Evolutionary conservation across 2,113 vertebrate species (phyloP).

Genomic region (Mastomys coucha): DNA sequence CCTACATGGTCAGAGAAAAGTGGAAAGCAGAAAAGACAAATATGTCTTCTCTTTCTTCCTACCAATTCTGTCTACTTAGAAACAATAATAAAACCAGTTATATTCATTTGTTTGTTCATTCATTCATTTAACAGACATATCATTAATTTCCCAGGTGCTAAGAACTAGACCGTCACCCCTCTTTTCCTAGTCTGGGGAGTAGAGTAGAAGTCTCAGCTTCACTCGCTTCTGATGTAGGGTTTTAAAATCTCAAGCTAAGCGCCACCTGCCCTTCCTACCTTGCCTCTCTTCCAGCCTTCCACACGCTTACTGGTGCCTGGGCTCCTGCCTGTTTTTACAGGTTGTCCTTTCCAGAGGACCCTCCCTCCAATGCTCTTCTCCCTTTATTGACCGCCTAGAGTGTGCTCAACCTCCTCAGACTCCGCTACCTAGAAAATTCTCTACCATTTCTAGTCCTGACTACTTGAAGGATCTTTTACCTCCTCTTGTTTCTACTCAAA

Average conservation of each 20-base stretch:
- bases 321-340: not conserved
- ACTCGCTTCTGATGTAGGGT: not conserved
- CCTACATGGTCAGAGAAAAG: not conserved
- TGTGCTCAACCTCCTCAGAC: not conserved
- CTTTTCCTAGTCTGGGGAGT: not conserved
- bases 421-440: not conserved
- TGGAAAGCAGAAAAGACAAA: not conserved
- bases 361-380: not conserved
- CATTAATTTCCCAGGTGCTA: not conserved
- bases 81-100: not conserved
- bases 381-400: not conserved
- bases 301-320: not conserved
- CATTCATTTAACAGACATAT: not conserved
- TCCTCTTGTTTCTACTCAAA: not conserved
- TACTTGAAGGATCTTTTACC: not conserved
- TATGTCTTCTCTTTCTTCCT: not conserved
- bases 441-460: not conserved
- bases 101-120: too few relatives aligned
- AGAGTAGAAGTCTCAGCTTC: not conserved
- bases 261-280: not conserved
- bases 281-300: not conserved
- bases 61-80: not conserved
- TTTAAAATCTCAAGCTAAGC: not conserved
- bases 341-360: not conserved
- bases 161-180: not conserved